Conservation (phyloP, 1,140 invertebrate species). For the Apis florea region DNA sequence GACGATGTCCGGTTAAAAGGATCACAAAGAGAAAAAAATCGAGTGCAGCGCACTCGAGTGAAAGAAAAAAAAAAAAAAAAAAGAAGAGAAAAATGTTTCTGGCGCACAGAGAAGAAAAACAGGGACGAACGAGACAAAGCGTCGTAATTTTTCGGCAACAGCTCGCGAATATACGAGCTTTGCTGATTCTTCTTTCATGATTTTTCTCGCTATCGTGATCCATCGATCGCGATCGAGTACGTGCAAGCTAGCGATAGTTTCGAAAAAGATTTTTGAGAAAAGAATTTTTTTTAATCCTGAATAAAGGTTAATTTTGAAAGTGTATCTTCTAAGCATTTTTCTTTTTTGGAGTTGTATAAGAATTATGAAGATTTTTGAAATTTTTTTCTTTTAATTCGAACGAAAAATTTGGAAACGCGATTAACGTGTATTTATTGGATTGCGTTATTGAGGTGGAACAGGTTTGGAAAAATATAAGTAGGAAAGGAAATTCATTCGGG, state of each 20-base stretch:
- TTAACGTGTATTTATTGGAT: not conserved
- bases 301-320: not conserved
- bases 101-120: conserved; percentile 12
- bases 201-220: not conserved
- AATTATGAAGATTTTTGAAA: too few relatives aligned
- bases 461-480: not conserved
- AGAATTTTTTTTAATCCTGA: not conserved
- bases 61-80: not conserved
- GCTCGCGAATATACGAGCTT: not conserved
- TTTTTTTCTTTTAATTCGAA: too few relatives aligned
- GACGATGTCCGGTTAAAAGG: not conserved
- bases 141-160: conserved; percentile 43
- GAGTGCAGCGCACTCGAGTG: not conserved
- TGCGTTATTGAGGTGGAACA: not conserved
- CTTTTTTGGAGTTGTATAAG: too few relatives aligned
- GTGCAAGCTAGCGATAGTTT: not conserved
- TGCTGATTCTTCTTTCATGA: not conserved
- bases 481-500: not conserved
- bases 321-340: not conserved
- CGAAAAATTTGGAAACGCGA: too few relatives aligned
- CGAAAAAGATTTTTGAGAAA: not conserved
- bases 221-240: not conserved
- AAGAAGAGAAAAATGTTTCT: not conserved
- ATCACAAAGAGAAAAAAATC: conserved; percentile 24
- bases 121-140: conserved; percentile 39